These are phyloP conservation scores for Euglossa dilemma DNA, from an alignment of 1,140 invertebrate genomes.

Conservation along the genomic window DNA sequence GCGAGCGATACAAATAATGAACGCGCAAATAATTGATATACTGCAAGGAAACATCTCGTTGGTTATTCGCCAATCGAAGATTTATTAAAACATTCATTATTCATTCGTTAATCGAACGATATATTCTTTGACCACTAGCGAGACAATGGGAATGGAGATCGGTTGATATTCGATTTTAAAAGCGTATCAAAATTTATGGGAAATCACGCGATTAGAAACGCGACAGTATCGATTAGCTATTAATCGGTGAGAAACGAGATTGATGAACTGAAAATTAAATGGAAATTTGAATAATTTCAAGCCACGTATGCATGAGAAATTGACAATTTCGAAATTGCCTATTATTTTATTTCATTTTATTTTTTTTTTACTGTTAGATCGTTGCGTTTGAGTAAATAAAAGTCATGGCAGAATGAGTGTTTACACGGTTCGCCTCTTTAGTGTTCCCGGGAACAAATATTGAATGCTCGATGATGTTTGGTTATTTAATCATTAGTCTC, in stretches of 20 bases:
- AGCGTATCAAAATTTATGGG: neutral
- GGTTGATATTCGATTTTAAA: neutral
- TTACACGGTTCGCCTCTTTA: too few relatives aligned
- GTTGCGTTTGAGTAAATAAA: too few relatives aligned
- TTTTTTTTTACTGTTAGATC: neutral
- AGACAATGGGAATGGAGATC: neutral
- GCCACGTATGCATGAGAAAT: neutral
- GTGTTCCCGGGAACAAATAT: too few relatives aligned
- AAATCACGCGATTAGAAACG: neutral
- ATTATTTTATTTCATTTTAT: too few relatives aligned
- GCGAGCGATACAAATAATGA: neutral
- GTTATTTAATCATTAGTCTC: too few relatives aligned
- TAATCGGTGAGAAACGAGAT: neutral
- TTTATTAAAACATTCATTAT: slow-evolving; percentile 9
- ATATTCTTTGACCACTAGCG: neutral
- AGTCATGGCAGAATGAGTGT: too few relatives aligned
- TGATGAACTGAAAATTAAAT: neutral
- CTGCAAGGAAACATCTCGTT: neutral
- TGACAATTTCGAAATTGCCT: neutral
- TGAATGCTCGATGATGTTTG: too few relatives aligned
- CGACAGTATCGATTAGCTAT: neutral
- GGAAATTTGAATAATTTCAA: neutral
- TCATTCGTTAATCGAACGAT: neutral
- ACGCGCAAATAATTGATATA: neutral
- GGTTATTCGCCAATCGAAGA: neutral